Conservation (phyloP, 2,797 vertebrate genomes). For the Coilia nasus region DNA sequence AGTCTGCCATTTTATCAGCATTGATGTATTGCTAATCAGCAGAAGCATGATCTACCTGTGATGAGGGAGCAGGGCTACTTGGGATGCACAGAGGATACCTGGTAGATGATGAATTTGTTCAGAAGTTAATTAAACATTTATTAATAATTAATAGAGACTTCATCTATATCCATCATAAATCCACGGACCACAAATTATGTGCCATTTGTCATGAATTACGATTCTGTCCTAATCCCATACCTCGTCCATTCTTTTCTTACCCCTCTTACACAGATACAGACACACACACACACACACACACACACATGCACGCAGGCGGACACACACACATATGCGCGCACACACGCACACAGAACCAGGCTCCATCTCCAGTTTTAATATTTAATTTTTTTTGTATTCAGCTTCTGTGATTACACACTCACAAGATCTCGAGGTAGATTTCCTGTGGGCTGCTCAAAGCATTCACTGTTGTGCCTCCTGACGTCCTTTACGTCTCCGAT, state of each 20-base stretch:
- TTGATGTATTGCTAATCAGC: slow-evolving; percentile 8
- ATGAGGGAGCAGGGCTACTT: slow-evolving; percentile 54
- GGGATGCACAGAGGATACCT: slow-evolving; percentile 57
- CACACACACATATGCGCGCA: slow-evolving; percentile 26
- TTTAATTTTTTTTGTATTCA: not conserved
- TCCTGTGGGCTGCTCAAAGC: not conserved
- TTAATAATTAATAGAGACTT: slow-evolving; percentile 73
- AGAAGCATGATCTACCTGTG: slow-evolving; percentile 51
- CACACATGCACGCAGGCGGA: not conserved
- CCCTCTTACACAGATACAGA: slow-evolving; percentile 1
- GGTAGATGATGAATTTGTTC: slow-evolving; percentile 58
- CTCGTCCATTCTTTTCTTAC: slow-evolving; percentile 12
- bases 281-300: not conserved
- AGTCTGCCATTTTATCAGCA: not conserved
- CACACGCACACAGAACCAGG: slow-evolving; percentile 22
- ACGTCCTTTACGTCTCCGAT: slow-evolving; percentile 76
- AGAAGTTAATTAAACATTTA: slow-evolving; percentile 74
- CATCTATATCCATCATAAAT: slow-evolving; percentile 49
- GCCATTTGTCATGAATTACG: slow-evolving; percentile 68
- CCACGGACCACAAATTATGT: slow-evolving; percentile 61
- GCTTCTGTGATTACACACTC: not conserved
- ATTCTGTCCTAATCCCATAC: slow-evolving; percentile 53
- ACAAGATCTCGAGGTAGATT: not conserved
- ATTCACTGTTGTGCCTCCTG: slow-evolving; percentile 10
- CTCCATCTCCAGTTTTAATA: not conserved